A percentile compares a stretch with the other conserved stretches of the same genome.
phyloP scores from a whole-genome alignment of 35 echinoderm and acorn worm species.

The Ptychodera flava region DNA sequence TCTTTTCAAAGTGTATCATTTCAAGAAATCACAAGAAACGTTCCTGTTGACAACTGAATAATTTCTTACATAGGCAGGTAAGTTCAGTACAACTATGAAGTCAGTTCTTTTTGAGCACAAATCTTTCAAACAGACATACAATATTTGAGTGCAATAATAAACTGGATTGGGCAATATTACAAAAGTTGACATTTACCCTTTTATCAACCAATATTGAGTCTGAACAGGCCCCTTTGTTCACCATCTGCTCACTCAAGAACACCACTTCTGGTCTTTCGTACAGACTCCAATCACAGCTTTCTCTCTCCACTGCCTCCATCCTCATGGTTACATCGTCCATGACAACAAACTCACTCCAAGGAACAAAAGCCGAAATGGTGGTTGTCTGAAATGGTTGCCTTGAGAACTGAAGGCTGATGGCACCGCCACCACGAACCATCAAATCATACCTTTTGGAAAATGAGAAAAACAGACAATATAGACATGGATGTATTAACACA shows the following conservation, averaged over 20 bases:
- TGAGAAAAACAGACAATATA: conserved; percentile 1
- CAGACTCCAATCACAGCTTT: not conserved
- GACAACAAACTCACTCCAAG: conserved; percentile 45
- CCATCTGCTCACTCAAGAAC: not conserved
- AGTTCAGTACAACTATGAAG: no score
- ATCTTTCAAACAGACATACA: no score
- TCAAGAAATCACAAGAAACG: no score
- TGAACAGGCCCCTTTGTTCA: not conserved
- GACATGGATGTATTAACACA: not conserved
- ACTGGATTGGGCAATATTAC: no score
- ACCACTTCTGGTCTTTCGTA: not conserved
- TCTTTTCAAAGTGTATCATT: no score
- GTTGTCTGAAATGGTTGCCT: conserved; percentile 39
- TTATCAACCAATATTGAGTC: not conserved
- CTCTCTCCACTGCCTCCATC: not conserved
- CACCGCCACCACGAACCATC: conserved; percentile 60
- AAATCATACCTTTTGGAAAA: conserved; percentile 78
- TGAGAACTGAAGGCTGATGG: conserved; percentile 54
- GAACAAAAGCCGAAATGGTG: conserved; percentile 41
- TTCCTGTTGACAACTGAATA: no score
- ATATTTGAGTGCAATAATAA: no score
- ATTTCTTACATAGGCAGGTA: no score
- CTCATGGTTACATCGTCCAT: conserved; percentile 51
- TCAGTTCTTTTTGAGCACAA: no score
- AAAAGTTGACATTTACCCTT: not conserved